These are phyloP conservation scores for Macrobrachium rosenbergii DNA, from an alignment of 1,140 invertebrate genomes.

Conservation along the genomic window DNA sequence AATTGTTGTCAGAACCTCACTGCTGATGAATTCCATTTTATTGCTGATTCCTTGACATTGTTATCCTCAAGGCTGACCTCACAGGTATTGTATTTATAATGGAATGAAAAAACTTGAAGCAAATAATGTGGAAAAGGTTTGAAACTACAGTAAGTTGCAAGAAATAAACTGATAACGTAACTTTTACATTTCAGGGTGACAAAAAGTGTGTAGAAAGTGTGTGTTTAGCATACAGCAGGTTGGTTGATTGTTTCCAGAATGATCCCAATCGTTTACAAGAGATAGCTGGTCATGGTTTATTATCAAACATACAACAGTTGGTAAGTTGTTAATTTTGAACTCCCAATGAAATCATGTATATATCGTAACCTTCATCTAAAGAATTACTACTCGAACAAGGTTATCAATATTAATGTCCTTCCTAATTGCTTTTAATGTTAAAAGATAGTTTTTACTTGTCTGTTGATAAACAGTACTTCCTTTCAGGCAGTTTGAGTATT, in stretches of 20 bases:
- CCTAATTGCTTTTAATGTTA: too few species aligned
- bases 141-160: background rate
- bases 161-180: background rate
- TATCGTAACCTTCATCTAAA: background rate
- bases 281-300: constrained; percentile 92
- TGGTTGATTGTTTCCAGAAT: constrained; percentile 96
- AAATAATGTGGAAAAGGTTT: constrained; percentile 16
- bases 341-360: background rate
- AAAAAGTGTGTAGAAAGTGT: constrained; percentile 98
- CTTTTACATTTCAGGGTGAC: constrained; percentile 74
- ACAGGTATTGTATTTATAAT: constrained; percentile 73
- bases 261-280: constrained; percentile 92
- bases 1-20: constrained; percentile 97
- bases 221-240: constrained; percentile 93
- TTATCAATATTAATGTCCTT: too few species aligned
- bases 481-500: too few species aligned
- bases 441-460: too few species aligned
- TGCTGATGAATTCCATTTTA: constrained; percentile 92
- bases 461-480: too few species aligned
- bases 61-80: constrained; percentile 89
- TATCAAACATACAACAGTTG: constrained; percentile 93
- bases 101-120: background rate
- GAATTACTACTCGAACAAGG: background rate
- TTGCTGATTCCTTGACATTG: constrained; percentile 88
- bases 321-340: constrained; percentile 71